These are phyloP conservation scores for Beroe ovata DNA, from an alignment of 37 sponge, comb jelly and placozoan species.

Conservation along the genomic window DNA sequence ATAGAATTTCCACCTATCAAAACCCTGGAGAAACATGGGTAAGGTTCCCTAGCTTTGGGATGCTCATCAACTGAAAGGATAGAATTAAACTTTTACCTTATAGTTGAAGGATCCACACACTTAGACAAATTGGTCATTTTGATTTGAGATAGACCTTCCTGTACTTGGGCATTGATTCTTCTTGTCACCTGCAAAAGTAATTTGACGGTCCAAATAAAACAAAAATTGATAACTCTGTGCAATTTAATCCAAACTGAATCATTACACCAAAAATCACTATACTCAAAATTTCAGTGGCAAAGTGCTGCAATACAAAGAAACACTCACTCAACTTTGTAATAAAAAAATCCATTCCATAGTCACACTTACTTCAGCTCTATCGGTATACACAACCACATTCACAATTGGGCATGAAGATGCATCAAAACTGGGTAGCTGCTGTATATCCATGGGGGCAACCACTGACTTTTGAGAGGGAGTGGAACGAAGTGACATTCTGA, in stretches of 20 bases:
- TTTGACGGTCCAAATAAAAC: too few species aligned
- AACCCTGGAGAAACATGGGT: too few species aligned
- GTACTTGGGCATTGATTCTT: slow-evolving; percentile 42
- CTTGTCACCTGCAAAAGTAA: slow-evolving; percentile 47
- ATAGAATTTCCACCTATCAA: slow-evolving; percentile 57
- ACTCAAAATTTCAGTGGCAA: too few species aligned
- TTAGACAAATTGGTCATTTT: slow-evolving; percentile 65
- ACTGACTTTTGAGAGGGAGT: slow-evolving; percentile 66
- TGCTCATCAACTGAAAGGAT: too few species aligned
- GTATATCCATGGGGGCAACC: slow-evolving; percentile 53
- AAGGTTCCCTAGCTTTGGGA: too few species aligned
- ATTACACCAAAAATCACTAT: too few species aligned
- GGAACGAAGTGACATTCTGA: slow-evolving; percentile 21
- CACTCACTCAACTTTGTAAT: background rate
- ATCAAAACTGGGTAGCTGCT: slow-evolving; percentile 61
- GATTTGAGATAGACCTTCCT: slow-evolving; percentile 48
- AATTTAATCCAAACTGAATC: too few species aligned
- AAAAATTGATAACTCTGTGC: too few species aligned
- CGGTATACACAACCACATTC: slow-evolving; percentile 56
- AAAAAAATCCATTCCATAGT: too few species aligned
- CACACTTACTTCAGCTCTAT: slow-evolving; percentile 37
- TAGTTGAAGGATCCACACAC: slow-evolving; percentile 45
- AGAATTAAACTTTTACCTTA: slow-evolving; percentile 23
- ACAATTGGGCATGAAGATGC: slow-evolving; percentile 52
- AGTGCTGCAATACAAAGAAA: too few species aligned